Percentiles rank a stretch among this genome's conserved stretches.
phyloP scores from a whole-genome alignment of 1,140 invertebrate species.

The Alviniconcha marisindica region DNA sequence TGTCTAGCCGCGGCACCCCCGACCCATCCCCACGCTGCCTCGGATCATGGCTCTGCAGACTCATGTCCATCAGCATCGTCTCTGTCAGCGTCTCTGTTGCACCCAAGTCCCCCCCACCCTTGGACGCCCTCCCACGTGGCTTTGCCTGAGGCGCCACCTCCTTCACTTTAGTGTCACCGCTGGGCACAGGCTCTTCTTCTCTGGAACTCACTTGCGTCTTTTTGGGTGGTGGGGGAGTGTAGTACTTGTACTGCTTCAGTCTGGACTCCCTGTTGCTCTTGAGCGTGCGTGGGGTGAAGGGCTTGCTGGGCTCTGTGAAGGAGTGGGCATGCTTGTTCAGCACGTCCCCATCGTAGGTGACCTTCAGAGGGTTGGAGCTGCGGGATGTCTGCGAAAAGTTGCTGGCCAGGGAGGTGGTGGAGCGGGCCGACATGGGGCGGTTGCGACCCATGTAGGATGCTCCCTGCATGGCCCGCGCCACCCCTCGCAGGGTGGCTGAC shows the following conservation, averaged over 20 bases:
- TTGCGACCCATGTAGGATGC: neutral
- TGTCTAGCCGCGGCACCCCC: slow-evolving; percentile 69
- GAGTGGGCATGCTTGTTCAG: slow-evolving; percentile 66
- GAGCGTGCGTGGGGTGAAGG: slow-evolving; percentile 72
- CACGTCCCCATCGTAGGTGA: slow-evolving; percentile 69
- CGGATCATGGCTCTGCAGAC: slow-evolving; percentile 69
- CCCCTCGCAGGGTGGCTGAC: slow-evolving; percentile 37
- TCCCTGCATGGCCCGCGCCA: slow-evolving; percentile 41
- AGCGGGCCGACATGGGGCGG: slow-evolving; percentile 46
- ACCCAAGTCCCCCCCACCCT: slow-evolving; percentile 11
- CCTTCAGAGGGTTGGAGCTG: slow-evolving; percentile 42
- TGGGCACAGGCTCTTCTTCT: neutral
- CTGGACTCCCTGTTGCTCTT: slow-evolving; percentile 68
- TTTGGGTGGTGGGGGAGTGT: slow-evolving; percentile 60
- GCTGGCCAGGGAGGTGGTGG: slow-evolving; percentile 42
- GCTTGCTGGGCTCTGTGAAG: slow-evolving; percentile 71
- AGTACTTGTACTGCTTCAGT: slow-evolving; percentile 72
- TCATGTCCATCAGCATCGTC: slow-evolving; percentile 70
- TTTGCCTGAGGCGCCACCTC: neutral
- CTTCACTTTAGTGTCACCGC: neutral
- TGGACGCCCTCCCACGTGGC: neutral
- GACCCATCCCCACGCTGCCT: slow-evolving; percentile 42
- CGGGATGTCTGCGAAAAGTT: slow-evolving; percentile 32
- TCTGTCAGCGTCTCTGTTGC: slow-evolving; percentile 51
- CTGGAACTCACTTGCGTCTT: neutral